Base-by-base conservation (phyloP, 1,140 invertebrate species). In the Bombus vancouverensis region DNA sequence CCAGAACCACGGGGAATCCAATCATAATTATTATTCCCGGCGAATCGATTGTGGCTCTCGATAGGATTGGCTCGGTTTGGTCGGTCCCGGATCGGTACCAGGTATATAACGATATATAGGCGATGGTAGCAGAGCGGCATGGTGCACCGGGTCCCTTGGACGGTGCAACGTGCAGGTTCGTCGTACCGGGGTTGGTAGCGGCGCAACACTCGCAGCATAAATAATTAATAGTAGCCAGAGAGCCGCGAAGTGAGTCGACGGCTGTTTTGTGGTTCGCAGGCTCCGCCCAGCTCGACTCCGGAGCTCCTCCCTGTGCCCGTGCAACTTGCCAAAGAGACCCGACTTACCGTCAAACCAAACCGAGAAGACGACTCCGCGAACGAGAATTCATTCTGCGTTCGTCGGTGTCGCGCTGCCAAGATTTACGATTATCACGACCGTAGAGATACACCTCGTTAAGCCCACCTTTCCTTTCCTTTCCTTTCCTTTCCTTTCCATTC, bases 221-320 rank as follows among this genome's bases (percentile, higher is more conserved):
- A 95, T 95, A 95, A 95, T 95, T 95, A 95, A 94, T 94, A 95
- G 94, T 94, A 94, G 93, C 92, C 93, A 89, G 91, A 93, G 92
- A 92, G 92, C 91, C 92, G 92, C 91, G 91, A 93, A 92, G 91
- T 93, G 84, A 92, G 92, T 91, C 92, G 92, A 92, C 93, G 92
- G 92, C 90, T 94, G 93, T 95, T 95, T 95, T 95, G 94, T 93
- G 92, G 93, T 93, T 93, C 90, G 85, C 92, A 95, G 90, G 94
- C 95, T 95, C 94, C 95, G 95, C 95, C 95, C 95, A 95, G 91
- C 83, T 89, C 92, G 93, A 94, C 92, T 91, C 86, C 91, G 89
- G 92, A 92, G 94, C 95, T 94, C 94, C 95, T 95, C 95, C 95
- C 93, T 95, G 93, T 81, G 92, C 89, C 91, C 62, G 81, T 82